Conservation (phyloP, 2,888 invertebrate genomes). For the Subacronicta megacephala region DNA sequence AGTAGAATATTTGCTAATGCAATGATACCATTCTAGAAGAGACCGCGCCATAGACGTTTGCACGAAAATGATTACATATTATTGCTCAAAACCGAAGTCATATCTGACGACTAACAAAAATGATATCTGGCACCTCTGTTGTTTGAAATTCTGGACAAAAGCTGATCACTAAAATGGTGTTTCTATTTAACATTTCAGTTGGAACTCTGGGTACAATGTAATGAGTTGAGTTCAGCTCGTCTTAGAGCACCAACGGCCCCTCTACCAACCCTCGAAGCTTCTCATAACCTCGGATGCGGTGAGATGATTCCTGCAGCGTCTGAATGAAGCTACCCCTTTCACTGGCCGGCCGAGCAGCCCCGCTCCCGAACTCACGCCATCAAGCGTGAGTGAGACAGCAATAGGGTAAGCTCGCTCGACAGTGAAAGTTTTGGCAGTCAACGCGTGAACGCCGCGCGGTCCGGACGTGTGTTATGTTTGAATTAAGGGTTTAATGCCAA, state of each 20-base stretch:
- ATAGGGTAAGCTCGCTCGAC: slow-evolving; percentile 62
- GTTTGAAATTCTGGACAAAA: background rate
- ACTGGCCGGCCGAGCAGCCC: slow-evolving; percentile 71
- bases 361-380: slow-evolving; percentile 63
- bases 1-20: too few species aligned
- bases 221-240: slow-evolving; percentile 84
- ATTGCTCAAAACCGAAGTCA: slow-evolving; percentile 1
- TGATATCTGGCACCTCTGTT: slow-evolving; percentile 4
- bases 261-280: slow-evolving; percentile 61
- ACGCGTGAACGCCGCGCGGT: slow-evolving; percentile 39
- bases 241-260: slow-evolving; percentile 71
- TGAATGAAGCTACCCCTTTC: slow-evolving; percentile 72
- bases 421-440: slow-evolving; percentile 64
- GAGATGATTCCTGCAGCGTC: slow-evolving; percentile 71
- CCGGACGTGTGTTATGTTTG: slow-evolving; percentile 56
- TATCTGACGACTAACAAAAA: background rate
- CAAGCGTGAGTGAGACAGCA: slow-evolving; percentile 64
- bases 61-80: background rate
- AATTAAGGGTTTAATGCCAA: slow-evolving; percentile 44
- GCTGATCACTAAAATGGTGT: background rate
- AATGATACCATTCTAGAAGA: too few species aligned
- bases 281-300: slow-evolving; percentile 73
- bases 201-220: slow-evolving; percentile 87
- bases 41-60: too few species aligned
- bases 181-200: slow-evolving; percentile 71